Base-by-base conservation (phyloP, 2,888 invertebrate genomes). In the Falcaria lacertinaria region DNA sequence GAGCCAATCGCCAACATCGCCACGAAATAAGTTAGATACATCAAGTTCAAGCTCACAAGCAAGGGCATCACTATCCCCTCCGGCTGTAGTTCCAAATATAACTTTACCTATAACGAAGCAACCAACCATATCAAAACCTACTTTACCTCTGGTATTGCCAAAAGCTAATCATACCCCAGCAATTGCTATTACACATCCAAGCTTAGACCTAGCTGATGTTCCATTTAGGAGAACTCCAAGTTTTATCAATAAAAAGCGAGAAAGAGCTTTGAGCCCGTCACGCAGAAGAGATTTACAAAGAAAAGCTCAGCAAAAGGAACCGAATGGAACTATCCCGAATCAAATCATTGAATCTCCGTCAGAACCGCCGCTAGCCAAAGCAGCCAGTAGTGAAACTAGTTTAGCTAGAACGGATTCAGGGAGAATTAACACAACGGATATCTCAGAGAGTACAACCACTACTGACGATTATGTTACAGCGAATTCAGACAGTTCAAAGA, bases 381-480 rank as follows among this genome's bases (percentile, higher is more conserved):
- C 75, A 42, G 64, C 72, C 40, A 74, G 86, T 52, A 82, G 83
- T 66, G 82, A 88, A 68, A 81, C 77, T 34, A 82, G 83, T 62
- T 86, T 94, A 48, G 92, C 93, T 19, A 90, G 94, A 57, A 93
- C 94, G 4, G 94, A 95, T 78, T 94, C 94, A 7, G 92, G 93
- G 25, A 92, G 92, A 75, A 91, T 92, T 15, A 94, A 93, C 54
- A 94, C 93, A 34, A 91, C 91, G 28, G 96, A 96, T 70, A 90
- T 95, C 41, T 96, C 96, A n/a, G 96, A 96, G 86, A 96, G 96
- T 64, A 96, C 96, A 47, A 94, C 94, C 33, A 94, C 94, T 15
- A 94, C 94, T 37, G 96, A 96, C 78, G 96, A 96, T 80, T 96
- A 96, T 77, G 94, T 95, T 54, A 96, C 96, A 60, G 96, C 96